Percentiles rank a stretch among this genome's conserved stretches.
Evolutionary conservation across 1,140 invertebrate species (phyloP).

Genomic region (Neomicropteryx cornuta): DNA sequence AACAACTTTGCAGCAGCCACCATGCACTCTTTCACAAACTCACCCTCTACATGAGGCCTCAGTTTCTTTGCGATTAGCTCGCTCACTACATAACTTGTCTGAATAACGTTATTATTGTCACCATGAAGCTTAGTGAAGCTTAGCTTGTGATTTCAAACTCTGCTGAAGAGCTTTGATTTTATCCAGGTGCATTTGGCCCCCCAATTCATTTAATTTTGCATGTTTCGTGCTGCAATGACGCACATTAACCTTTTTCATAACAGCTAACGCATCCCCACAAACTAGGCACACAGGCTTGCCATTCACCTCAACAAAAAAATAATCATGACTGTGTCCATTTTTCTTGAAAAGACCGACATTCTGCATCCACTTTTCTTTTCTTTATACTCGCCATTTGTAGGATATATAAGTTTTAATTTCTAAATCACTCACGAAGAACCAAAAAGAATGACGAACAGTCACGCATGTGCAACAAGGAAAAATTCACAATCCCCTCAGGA

Average conservation of each 20-base stretch:
- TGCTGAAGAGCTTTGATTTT: neutral
- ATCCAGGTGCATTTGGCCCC: neutral
- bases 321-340: conserved; percentile 1
- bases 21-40: conserved; percentile 22
- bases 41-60: conserved; percentile 21
- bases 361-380: neutral
- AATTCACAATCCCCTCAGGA: too few relatives aligned
- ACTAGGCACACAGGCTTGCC: neutral
- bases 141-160: neutral
- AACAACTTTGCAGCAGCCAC: conserved; percentile 16
- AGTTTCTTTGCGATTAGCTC: conserved; percentile 18
- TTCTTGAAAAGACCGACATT: neutral
- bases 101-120: neutral
- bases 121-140: neutral
- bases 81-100: conserved; percentile 15
- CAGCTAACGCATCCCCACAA: neutral
- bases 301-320: neutral
- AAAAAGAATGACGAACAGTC: too few relatives aligned
- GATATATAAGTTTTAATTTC: neutral
- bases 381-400: neutral
- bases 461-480: too few relatives aligned
- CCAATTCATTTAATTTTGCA: neutral
- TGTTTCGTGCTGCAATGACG: neutral
- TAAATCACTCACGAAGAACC: neutral
- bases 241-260: neutral